Conservation (phyloP, 2,797 vertebrate genomes). For the Sebastes trivittatus region DNA sequence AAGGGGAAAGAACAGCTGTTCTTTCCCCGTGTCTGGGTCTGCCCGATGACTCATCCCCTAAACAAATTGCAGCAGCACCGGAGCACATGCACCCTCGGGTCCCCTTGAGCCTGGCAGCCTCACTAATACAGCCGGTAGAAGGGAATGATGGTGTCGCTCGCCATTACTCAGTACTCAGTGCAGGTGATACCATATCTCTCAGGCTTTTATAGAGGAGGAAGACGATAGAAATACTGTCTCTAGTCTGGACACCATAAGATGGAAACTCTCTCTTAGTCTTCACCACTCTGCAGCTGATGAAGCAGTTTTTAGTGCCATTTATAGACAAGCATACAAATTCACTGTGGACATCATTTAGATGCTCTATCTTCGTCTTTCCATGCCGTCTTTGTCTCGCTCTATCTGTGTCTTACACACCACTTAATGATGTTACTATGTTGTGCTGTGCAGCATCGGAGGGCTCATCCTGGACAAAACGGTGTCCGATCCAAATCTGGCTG, state of each 20-base stretch:
- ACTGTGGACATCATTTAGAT: conserved; percentile 2
- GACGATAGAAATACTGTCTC: not conserved
- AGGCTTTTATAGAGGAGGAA: not conserved
- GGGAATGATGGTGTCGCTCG: conserved; percentile 8
- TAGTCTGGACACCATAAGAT: not conserved
- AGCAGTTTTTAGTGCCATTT: not conserved
- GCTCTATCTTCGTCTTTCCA: not conserved
- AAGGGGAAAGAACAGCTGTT: conserved; percentile 38
- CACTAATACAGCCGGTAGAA: conserved; percentile 14
- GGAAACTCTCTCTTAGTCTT: not conserved
- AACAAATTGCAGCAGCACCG: conserved; percentile 51
- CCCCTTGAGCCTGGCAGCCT: conserved; percentile 43
- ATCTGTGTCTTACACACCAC: not conserved
- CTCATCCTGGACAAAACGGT: conserved; percentile 98
- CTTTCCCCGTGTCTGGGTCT: conserved; percentile 50
- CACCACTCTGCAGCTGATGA: not conserved
- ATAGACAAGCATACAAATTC: not conserved
- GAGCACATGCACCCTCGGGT: conserved; percentile 32
- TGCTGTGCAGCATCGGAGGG: conserved; percentile 90
- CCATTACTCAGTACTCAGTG: not conserved
- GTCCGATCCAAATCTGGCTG: conserved; percentile 93
- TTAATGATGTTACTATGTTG: conserved; percentile 32
- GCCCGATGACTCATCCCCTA: conserved; percentile 63
- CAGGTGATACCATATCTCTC: not conserved
- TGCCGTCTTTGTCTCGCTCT: not conserved